Evolutionary conservation across 2,797 vertebrate genomes (phyloP), one percentile per base, ranked within the genome.

Genomic region (Scyliorhinus canicula): DNA sequence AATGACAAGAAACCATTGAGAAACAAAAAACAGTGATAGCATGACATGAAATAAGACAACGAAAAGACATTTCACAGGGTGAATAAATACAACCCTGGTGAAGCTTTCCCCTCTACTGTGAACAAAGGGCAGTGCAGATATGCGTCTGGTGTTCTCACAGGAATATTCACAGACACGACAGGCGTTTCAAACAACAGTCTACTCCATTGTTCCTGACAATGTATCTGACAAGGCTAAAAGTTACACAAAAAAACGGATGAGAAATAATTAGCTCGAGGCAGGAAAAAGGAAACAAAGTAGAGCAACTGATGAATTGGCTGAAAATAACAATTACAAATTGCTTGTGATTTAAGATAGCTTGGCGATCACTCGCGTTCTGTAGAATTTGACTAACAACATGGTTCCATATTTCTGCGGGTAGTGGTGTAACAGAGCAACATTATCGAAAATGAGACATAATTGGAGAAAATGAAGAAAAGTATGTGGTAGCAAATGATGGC

Each of bases 311-410:
- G 77, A 82, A 82, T 44, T 82, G n/a, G n/a, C 77, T 82, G 40
- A 82, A 82, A 82, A 82, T 44, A 82, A 44, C 77, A 82, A 82
- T 82, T 82, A 82, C 77, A 82, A 44, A 82, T 82, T 82, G 77
- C 21, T 82, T 82, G 40, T 82, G 77, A 82, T 44, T 82, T 21
- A 82, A 82, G 77, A 82, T 21, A 82, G 77, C 77, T 82, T 44
- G 77, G 40, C 40, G 12, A 44, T 82, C 19, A 40, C 40, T 44
- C 0, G 16, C 47, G 2, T 19, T 21, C 21, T 21, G 47, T 44
- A 21, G 4, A 82, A 44, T 82, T 44, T 82, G 77, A 44, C 77
- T 44, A 82, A 82, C 40, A 79, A 79, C 77, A 82, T 44, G 77
- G 77, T 40, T 82, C 77, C 40, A 82, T 19, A 19, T 16, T 82